These are phyloP conservation scores for Odocoileus virginianus DNA, from an alignment of 2,113 vertebrate species.

Conservation along the genomic window DNA sequence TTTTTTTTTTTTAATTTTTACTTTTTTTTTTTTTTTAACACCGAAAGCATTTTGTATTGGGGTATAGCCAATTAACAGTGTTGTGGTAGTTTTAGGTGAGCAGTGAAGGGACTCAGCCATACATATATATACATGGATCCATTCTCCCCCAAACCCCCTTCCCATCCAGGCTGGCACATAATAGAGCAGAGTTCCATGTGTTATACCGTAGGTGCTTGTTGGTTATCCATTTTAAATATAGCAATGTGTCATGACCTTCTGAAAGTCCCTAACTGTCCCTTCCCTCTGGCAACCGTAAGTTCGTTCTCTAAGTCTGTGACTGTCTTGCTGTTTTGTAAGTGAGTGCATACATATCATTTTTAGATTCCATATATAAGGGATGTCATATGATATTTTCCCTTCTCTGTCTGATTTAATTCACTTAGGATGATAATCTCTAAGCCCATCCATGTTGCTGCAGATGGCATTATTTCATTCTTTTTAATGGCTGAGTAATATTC, in stretches of 20 bases:
- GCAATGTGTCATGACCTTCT: background rate
- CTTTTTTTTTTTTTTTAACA: background rate
- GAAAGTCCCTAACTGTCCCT: background rate
- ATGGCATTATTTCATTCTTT: background rate
- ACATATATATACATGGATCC: background rate
- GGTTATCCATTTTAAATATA: background rate
- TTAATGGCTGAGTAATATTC: background rate
- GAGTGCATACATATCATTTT: background rate
- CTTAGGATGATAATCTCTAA: background rate
- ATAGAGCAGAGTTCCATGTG: background rate
- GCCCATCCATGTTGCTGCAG: too few relatives aligned
- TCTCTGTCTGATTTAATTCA: background rate
- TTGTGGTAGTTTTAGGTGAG: background rate
- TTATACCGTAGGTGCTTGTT: background rate
- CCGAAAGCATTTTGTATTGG: background rate
- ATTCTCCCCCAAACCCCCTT: background rate
- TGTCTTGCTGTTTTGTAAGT: background rate
- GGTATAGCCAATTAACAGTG: background rate
- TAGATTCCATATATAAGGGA: background rate
- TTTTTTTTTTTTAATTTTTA: background rate
- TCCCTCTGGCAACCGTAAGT: background rate
- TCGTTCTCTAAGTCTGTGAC: background rate
- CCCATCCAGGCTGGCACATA: background rate
- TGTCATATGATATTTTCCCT: background rate
- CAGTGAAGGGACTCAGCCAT: background rate